Evolutionary conservation across 2,888 invertebrate species (phyloP).

Genomic region (Chrysodeixis includens): DNA sequence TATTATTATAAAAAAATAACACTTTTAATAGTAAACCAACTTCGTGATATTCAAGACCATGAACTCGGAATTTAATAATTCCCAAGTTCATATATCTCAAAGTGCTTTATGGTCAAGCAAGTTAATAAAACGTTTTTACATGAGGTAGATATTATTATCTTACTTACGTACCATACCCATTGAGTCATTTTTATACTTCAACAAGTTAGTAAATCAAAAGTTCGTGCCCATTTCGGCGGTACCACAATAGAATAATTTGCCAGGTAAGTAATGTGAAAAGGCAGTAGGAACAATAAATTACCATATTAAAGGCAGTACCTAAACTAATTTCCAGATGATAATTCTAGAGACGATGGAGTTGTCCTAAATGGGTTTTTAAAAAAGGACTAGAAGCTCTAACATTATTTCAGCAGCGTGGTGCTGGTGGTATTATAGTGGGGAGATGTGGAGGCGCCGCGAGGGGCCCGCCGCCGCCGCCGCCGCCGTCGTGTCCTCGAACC

Average conservation of each 20-base stretch:
- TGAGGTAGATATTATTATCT: not conserved
- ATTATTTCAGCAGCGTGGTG: conserved; percentile 51
- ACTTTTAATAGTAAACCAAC: conserved; percentile 48
- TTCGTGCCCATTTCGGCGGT: not conserved
- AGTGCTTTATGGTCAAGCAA: conserved; percentile 24
- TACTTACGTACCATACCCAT: not conserved
- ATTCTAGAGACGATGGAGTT: not conserved
- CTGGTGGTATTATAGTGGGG: conserved; percentile 56
- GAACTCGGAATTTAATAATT: conserved; percentile 81
- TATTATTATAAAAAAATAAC: conserved; percentile 10
- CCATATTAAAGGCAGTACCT: not conserved
- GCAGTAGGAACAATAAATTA: not conserved
- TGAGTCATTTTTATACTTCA: not conserved
- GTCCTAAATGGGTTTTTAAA: too few species aligned
- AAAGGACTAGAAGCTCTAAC: too few species aligned
- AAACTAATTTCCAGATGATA: not conserved
- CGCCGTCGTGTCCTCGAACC: conserved; percentile 85
- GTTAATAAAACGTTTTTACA: conserved; percentile 7
- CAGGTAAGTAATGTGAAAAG: not conserved
- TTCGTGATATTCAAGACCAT: conserved; percentile 80
- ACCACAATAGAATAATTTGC: not conserved
- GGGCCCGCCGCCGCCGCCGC: conserved; percentile 72
- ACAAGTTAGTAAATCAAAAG: not conserved
- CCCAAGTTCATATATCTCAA: conserved; percentile 74
- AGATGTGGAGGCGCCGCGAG: conserved; percentile 78